Percentiles rank a stretch among this genome's conserved stretches.
These are phyloP conservation scores for Coreoperca whiteheadi DNA, from an alignment of 2,113 vertebrate species.

Conservation along the genomic window DNA sequence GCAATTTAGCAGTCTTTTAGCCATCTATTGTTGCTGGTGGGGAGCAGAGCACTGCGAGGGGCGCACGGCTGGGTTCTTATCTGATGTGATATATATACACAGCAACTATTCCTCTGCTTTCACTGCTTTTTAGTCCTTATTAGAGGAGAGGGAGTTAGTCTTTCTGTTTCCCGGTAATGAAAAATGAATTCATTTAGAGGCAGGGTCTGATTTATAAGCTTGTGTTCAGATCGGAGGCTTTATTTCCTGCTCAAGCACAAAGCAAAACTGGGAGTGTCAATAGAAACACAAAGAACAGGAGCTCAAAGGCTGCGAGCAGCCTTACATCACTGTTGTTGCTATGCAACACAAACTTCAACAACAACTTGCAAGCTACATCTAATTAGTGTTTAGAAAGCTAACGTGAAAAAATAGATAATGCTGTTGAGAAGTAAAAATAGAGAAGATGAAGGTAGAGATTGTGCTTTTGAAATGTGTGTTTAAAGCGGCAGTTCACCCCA, in stretches of 20 bases:
- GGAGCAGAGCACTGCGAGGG: conserved; percentile 12
- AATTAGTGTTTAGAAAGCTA: conserved; percentile 35
- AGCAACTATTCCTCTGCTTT: neutral
- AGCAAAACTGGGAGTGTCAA: conserved; percentile 13
- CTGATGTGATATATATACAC: conserved; percentile 33
- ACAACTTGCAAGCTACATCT: conserved; percentile 23
- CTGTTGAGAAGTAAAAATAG: neutral
- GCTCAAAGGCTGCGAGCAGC: conserved; percentile 38
- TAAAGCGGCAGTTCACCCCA: neutral
- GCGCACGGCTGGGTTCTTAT: conserved; percentile 5
- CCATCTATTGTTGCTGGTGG: conserved; percentile 22
- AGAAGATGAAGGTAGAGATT: neutral
- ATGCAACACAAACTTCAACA: conserved; percentile 53
- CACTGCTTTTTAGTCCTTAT: conserved; percentile 4
- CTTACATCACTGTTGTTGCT: conserved; percentile 43
- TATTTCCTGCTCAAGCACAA: conserved; percentile 8
- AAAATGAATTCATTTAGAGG: conserved; percentile 5
- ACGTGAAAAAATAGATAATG: conserved; percentile 6
- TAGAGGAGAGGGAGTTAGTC: neutral
- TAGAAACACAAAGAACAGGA: conserved; percentile 4
- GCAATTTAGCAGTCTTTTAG: conserved; percentile 43
- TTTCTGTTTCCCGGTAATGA: conserved; percentile 2
- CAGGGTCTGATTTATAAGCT: conserved; percentile 2
- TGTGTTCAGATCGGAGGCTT: neutral
- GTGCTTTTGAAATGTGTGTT: neutral